Evolutionary conservation across 2,797 vertebrate species (phyloP).

Genomic region (Momotus momota): DNA sequence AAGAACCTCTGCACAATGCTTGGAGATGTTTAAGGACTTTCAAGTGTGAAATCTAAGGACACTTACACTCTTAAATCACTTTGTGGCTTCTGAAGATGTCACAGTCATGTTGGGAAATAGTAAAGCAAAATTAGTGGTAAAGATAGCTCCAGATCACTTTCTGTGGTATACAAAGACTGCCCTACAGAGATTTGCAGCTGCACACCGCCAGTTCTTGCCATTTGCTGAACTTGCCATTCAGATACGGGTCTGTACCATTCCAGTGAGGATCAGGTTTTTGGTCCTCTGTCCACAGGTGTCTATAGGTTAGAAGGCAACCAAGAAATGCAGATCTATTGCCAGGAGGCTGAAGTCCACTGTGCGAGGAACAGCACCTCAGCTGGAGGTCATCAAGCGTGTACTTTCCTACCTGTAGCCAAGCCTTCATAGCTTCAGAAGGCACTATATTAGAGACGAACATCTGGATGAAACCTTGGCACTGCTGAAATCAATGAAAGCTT

Average conservation of each 20-base stretch:
- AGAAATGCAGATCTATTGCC: background rate
- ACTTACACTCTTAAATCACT: background rate
- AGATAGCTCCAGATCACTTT: background rate
- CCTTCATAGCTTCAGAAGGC: background rate
- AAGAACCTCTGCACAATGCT: background rate
- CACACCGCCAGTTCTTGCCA: background rate
- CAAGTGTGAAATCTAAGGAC: background rate
- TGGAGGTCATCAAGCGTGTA: background rate
- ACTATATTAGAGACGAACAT: background rate
- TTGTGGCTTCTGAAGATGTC: background rate
- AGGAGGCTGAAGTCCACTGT: background rate
- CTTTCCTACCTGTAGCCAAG: background rate
- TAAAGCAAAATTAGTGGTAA: background rate
- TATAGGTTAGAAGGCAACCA: background rate
- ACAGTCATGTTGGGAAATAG: background rate
- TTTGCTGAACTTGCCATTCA: background rate
- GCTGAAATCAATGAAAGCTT: background rate
- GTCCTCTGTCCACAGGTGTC: background rate
- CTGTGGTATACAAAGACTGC: background rate
- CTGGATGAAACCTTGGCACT: background rate
- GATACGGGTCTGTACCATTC: fast-evolving
- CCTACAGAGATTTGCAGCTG: background rate
- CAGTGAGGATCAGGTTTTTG: background rate
- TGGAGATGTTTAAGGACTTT: background rate
- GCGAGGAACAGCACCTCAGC: background rate